These are phyloP conservation scores for Limnephilus lunatus DNA, from an alignment of 2,888 invertebrate genomes.

Conservation along the genomic window DNA sequence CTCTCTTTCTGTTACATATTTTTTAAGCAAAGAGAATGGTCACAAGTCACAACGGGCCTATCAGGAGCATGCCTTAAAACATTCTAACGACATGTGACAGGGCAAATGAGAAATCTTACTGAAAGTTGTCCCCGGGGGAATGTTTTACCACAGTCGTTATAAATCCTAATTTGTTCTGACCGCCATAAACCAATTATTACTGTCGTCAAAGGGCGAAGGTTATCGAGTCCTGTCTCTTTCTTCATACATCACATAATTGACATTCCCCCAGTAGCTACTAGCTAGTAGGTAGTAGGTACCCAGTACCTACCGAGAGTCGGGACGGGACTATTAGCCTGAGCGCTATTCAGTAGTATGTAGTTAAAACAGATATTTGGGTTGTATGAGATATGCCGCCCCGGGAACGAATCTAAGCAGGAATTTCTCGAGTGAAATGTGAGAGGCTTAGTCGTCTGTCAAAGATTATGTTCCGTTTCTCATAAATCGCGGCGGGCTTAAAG, in stretches of 20 bases:
- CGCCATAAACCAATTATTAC: background rate
- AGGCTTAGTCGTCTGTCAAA: conserved; percentile 63
- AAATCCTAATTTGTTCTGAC: conserved; percentile 2
- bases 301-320: background rate
- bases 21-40: background rate
- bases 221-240: conserved; percentile 5
- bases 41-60: background rate
- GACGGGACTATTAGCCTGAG: conserved; percentile 12
- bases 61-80: background rate
- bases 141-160: background rate
- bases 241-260: conserved; percentile 11
- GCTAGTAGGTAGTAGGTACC: background rate
- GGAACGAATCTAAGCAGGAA: conserved; percentile 54
- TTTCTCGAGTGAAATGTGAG: conserved; percentile 54
- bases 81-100: background rate
- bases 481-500: conserved; percentile 63
- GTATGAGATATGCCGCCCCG: conserved; percentile 49
- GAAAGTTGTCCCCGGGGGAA: background rate
- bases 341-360: conserved; percentile 24
- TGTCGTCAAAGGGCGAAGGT: background rate
- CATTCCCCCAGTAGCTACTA: background rate
- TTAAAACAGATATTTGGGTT: conserved; percentile 29
- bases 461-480: conserved; percentile 64
- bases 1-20: background rate
- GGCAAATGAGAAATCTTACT: background rate